phyloP scores from a whole-genome alignment of 2,113 vertebrate genomes.

The Pedetes capensis region DNA sequence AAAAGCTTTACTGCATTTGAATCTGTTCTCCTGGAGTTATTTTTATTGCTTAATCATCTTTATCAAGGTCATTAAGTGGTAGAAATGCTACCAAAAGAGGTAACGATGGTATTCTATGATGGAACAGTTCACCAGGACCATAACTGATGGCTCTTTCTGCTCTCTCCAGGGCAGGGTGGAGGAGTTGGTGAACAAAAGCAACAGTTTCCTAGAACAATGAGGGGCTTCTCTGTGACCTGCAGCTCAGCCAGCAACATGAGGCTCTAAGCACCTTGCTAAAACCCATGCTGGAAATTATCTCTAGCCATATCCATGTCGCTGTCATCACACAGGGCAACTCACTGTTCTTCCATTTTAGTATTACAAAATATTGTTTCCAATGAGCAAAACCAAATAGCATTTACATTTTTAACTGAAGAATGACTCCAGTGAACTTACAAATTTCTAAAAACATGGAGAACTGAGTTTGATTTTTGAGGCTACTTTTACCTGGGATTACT shows the following conservation, averaged over 20 bases:
- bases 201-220: constrained; percentile 57
- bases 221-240: constrained; percentile 54
- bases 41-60: constrained; percentile 28
- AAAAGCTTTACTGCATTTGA: background rate
- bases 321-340: background rate
- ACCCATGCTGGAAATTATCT: background rate
- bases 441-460: background rate
- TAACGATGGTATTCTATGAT: background rate
- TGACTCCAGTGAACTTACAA: background rate
- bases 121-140: background rate
- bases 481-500: background rate
- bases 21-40: background rate
- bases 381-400: background rate
- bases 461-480: background rate
- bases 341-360: background rate
- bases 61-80: background rate
- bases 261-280: background rate
- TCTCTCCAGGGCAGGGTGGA: background rate
- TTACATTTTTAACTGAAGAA: background rate
- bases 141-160: background rate
- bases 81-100: background rate
- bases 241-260: constrained; percentile 20
- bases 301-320: no score
- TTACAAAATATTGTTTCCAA: background rate
- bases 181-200: background rate